A percentile compares a stretch with the other conserved stretches of the same genome.
Conservation (phyloP, 2,888 invertebrate species). For the Drosophila cyrtoloma region DNA sequence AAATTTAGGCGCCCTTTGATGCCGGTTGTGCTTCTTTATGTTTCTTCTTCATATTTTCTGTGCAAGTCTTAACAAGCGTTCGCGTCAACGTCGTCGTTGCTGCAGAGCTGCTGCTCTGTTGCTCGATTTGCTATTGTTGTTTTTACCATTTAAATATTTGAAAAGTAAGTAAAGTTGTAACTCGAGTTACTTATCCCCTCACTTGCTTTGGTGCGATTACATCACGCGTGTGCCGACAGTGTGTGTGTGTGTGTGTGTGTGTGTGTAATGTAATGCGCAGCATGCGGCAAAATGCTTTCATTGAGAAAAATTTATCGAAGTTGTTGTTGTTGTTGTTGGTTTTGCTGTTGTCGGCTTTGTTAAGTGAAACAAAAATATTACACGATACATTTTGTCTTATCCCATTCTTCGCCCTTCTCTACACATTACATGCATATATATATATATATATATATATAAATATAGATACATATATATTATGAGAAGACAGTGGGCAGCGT, state of each 20-base stretch:
- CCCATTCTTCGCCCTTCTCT: slow-evolving; percentile 32
- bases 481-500: slow-evolving; percentile 26
- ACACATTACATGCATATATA: slow-evolving; percentile 31
- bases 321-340: slow-evolving; percentile 30
- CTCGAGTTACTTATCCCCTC: slow-evolving; percentile 71
- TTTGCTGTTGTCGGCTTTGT: slow-evolving; percentile 22
- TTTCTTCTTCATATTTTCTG: slow-evolving; percentile 11
- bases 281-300: slow-evolving; percentile 72
- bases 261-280: slow-evolving; percentile 51
- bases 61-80: slow-evolving; percentile 19
- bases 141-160: slow-evolving; percentile 68
- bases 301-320: slow-evolving; percentile 59
- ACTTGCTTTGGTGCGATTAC: slow-evolving; percentile 68
- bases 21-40: slow-evolving; percentile 13
- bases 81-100: background rate
- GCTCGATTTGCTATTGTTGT: slow-evolving; percentile 41
- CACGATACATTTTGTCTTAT: slow-evolving; percentile 55
- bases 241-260: slow-evolving; percentile 1
- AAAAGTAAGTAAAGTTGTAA: slow-evolving; percentile 65
- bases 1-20: slow-evolving; percentile 37
- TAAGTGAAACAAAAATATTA: slow-evolving; percentile 59
- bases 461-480: background rate
- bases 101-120: slow-evolving; percentile 2
- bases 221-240: slow-evolving; percentile 48
- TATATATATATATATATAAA: background rate